Base-by-base conservation (phyloP, 2,888 invertebrate genomes). In the Lobophora halterata region DNA sequence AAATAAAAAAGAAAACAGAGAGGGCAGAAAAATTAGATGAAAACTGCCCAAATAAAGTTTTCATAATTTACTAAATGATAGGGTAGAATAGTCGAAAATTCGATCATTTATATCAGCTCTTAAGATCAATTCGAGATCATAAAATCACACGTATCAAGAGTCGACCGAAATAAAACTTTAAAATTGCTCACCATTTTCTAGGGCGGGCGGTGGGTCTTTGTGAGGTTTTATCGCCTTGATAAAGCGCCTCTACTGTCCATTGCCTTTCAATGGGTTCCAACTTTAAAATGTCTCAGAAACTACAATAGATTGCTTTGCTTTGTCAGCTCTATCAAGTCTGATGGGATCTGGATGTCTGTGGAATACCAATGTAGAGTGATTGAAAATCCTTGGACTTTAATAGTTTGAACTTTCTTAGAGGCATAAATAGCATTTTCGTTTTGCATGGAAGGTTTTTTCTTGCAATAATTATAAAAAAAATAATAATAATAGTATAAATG, bases 231-330 rank as follows among this genome's bases (percentile, higher is more conserved):
- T 74, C 75, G 71, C 39, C 44, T 57, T 81, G 77, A 77, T 76
- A 79, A 75, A 80, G 57, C 66, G 52, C 67, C 55, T 49, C 59
- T 56, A 70, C 71, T 79, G 79, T 80, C 80, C 80, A 65, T 65
- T 67, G 61, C 69, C 57, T 70, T 72, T 71, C 55, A 72, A 78
- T 67, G 63, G 74, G 71, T n/a, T n/a, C n/a, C 61, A 60, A 75
- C 57, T 80, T 79, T 79, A 79, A 79, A 80, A 69, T 65, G 71
- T 74, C 69, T 69, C 65, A 44, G 51, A 60, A 57, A 49, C 48
- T 52, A 64, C 61, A 71, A 72, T 63, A 50, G 42, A 53, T 50
- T 46, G 45, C 38, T 32, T 53, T 46, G 44, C 46, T 48, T 53
- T 53, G 50, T 48, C 40, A 46, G 43, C 37, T 21, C 43, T 38